A percentile compares a stretch with the other conserved stretches of the same genome.
These are phyloP conservation scores for Holothuria glaberrima DNA, from an alignment of 35 echinoderm and acorn worm species.

Conservation along the genomic window DNA sequence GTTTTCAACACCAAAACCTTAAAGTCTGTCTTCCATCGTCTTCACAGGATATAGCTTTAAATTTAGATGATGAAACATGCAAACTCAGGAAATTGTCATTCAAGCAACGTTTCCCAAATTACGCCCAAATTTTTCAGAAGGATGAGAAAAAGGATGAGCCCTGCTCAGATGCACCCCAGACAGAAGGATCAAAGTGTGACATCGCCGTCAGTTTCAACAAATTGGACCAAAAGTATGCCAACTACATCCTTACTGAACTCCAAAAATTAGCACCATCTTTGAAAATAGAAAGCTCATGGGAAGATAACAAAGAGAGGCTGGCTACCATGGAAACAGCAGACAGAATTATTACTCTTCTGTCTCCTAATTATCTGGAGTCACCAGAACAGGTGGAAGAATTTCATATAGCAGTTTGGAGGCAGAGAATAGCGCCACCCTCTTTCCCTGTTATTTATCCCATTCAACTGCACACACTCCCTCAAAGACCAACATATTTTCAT, in stretches of 20 bases:
- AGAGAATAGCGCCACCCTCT: conserved; percentile 56
- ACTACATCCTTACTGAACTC: conserved; percentile 47
- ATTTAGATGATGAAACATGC: conserved; percentile 25
- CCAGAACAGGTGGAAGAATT: conserved; percentile 89
- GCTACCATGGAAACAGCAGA: conserved; percentile 73
- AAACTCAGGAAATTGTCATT: neutral
- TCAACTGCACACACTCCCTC: conserved; percentile 68
- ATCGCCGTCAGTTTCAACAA: conserved; percentile 71
- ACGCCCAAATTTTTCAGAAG: neutral
- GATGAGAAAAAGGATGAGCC: neutral
- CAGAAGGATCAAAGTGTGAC: conserved; percentile 38
- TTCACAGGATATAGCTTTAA: neutral
- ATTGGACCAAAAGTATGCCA: conserved; percentile 69
- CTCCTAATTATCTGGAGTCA: conserved; percentile 83
- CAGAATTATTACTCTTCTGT: conserved; percentile 75
- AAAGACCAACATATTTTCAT: conserved; percentile 89
- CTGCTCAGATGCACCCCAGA: neutral
- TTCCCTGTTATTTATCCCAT: conserved; percentile 71
- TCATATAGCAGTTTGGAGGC: conserved; percentile 82
- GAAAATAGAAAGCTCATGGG: conserved; percentile 10
- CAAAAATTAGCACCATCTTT: conserved; percentile 43
- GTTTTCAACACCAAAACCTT: neutral
- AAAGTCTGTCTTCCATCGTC: neutral
- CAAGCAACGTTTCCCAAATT: conserved; percentile 14
- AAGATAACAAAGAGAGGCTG: conserved; percentile 58